These are phyloP conservation scores for Drosophila nannoptera DNA, from an alignment of 1,140 invertebrate genomes.

Conservation along the genomic window DNA sequence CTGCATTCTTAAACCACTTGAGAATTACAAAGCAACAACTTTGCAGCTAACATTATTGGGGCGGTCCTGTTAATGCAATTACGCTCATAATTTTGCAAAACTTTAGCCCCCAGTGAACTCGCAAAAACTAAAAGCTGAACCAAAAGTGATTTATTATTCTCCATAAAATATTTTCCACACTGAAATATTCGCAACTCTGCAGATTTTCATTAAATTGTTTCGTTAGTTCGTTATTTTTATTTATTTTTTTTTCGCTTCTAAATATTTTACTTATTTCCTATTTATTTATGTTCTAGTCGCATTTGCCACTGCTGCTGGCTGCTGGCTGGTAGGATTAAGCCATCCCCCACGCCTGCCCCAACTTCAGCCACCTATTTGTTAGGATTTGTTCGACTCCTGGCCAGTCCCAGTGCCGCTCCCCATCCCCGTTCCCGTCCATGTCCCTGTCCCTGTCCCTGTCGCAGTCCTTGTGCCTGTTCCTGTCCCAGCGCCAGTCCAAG, in stretches of 20 bases:
- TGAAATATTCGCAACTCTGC: constrained; percentile 9
- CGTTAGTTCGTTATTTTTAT: neutral
- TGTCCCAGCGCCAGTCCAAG: neutral
- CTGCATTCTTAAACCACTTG: neutral
- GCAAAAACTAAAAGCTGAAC: constrained; percentile 1
- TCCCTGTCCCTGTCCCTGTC: neutral
- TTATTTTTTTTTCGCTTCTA: neutral
- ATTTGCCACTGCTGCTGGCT: too few relatives aligned
- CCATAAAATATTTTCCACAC: constrained; percentile 11
- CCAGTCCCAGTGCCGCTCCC: neutral
- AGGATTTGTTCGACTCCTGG: constrained; percentile 31
- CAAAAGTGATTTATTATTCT: constrained; percentile 1
- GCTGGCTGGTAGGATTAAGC: constrained; percentile 15
- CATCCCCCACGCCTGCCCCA: neutral
- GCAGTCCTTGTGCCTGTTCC: too few relatives aligned
- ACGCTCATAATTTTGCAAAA: constrained; percentile 1
- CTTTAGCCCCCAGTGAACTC: neutral
- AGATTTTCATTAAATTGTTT: constrained; percentile 2
- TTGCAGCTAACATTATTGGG: too few relatives aligned
- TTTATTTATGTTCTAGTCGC: neutral
- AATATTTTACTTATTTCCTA: neutral
- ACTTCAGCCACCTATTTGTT: constrained; percentile 34
- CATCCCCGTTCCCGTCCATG: neutral
- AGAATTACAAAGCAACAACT: neutral
- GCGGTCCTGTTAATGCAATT: neutral